phyloP scores from a whole-genome alignment of 2,113 vertebrate genomes.

The Lontra canadensis region DNA sequence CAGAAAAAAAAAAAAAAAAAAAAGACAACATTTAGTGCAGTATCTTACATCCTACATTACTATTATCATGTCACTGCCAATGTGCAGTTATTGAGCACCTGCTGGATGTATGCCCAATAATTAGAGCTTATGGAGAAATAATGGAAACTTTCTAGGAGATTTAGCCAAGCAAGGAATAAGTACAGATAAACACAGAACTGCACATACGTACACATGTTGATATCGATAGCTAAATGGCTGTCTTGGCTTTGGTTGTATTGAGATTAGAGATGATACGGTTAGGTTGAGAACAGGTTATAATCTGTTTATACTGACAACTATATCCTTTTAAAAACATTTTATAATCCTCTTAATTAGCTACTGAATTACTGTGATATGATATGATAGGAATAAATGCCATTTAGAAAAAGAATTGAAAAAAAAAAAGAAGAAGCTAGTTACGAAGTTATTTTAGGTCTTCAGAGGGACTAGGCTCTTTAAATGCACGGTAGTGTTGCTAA shows the following conservation, averaged over 20 bases:
- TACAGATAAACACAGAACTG: background rate
- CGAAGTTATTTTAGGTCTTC: conserved; percentile 50
- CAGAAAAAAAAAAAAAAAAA: background rate
- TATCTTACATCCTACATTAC: background rate
- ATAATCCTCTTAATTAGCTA: conserved; percentile 33
- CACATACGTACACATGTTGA: background rate
- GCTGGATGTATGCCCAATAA: background rate
- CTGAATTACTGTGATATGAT: background rate
- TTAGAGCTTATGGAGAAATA: background rate
- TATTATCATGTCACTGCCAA: background rate
- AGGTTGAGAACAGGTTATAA: conserved; percentile 17
- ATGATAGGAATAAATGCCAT: background rate
- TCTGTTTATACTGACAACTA: background rate
- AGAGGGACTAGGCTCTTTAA: conserved; percentile 40
- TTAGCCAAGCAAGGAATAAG: background rate
- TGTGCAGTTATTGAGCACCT: background rate
- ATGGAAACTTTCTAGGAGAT: background rate
- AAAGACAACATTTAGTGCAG: background rate
- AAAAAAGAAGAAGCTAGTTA: background rate
- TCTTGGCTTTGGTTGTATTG: background rate
- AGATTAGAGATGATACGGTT: background rate
- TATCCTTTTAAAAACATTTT: conserved; percentile 13
- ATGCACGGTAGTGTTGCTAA: background rate
- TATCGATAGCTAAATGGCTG: background rate
- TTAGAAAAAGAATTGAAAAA: background rate